These are phyloP conservation scores for pig (Sus scrofa) DNA, from an alignment of 2,113 vertebrate genomes.

Conservation along the genomic window T2T-Sscrofa CM000813.6:93292001-93292500, in stretches of 20 bases:
- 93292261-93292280: neutral
- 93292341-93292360: neutral
- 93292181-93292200: neutral
- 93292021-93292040: neutral
- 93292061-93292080: neutral
- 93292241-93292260: neutral
- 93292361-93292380: constrained; percentile 7
- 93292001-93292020: neutral
- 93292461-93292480: neutral
- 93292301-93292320: neutral
- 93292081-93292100: accelerated
- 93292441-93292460: neutral
- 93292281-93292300: neutral
- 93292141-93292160: neutral
- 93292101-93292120: neutral
- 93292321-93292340: neutral
- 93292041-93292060: accelerated
- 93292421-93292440: neutral
- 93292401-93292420: neutral
- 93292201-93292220: neutral
- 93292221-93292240: neutral
- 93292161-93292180: neutral
- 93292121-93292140: neutral
- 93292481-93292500: neutral
- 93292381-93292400: neutral